Base-by-base conservation (phyloP, 1,140 invertebrate genomes). In the Papilio dardanus region DNA sequence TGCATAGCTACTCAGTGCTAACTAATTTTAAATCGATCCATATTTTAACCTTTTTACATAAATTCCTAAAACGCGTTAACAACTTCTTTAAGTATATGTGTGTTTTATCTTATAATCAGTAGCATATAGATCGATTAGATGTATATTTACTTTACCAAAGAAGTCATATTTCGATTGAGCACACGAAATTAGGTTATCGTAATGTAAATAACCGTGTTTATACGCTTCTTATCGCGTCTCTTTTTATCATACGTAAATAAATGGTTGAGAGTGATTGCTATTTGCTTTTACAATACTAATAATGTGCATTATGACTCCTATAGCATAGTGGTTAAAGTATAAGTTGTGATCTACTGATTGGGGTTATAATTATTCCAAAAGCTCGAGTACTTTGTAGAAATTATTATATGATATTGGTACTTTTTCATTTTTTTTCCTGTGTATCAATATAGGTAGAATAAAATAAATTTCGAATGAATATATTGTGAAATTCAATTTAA, bases 161-260 rank as follows among this genome's bases (percentile, higher is more conserved):
- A 28, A 50, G 40, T 50, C 50, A 71, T 24, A 50, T 30, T 71
- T 50, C 21, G 37, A 12, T 46, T 71, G 40, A 50, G 68, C 28
- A 62, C 54, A 62, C 37, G 37, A 46, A 46, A 71, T 71, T 31
- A 30, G 40, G 68, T 71, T 71, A 71, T 71, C 68, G 24, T 50
- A n/a, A 30, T 50, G 24, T 71, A 46, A 71, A 71, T 71, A 71
- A 50, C 6, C 10, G 28, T 46, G 28, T 46, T 71, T 50, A 71
- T 71, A 30, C 68, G 16, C 16, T 46, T 30, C 37, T 71, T 46
- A 50, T 71, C 40, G 40, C 4, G 40, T 71, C 28, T 37, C 35
- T 40, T 69, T 69, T 40, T 62, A 62, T 28, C 54, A 24, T 10
- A 62, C 12, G 54, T 62, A 62, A 62, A 62, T 62, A 62, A 62